phyloP scores from a whole-genome alignment of 1,140 invertebrate species.

The Aphaenogaster rudis region DNA sequence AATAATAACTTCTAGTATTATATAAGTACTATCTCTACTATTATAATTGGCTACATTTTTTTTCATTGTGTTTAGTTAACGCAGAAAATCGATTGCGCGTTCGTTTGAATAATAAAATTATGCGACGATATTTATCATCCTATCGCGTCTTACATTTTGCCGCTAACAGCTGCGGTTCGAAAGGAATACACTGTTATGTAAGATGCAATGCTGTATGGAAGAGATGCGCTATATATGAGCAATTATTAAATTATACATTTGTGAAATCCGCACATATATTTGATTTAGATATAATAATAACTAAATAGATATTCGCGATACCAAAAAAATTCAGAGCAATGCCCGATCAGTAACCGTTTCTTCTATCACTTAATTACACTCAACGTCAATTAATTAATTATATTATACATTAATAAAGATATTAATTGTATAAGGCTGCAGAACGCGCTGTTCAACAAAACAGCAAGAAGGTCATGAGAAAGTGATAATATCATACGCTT shows the following conservation, averaged over 20 bases:
- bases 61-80: neutral
- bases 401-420: slow-evolving; percentile 1
- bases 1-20: neutral
- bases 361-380: neutral
- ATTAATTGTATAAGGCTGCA: neutral
- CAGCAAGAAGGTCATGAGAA: neutral
- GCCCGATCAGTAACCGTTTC: neutral
- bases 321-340: neutral
- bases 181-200: neutral
- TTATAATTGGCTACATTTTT: slow-evolving; percentile 1
- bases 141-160: slow-evolving; percentile 20
- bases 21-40: neutral
- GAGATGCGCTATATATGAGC: neutral
- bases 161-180: neutral
- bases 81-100: neutral
- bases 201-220: neutral
- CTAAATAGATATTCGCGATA: neutral
- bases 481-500: slow-evolving; percentile 6
- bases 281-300: neutral
- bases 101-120: neutral
- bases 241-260: slow-evolving; percentile 3
- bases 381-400: neutral
- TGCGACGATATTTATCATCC: neutral
- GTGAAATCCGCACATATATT: neutral
- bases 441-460: neutral